Base-by-base conservation (phyloP, 2,113 vertebrate species). In the Tupaia tana region DNA sequence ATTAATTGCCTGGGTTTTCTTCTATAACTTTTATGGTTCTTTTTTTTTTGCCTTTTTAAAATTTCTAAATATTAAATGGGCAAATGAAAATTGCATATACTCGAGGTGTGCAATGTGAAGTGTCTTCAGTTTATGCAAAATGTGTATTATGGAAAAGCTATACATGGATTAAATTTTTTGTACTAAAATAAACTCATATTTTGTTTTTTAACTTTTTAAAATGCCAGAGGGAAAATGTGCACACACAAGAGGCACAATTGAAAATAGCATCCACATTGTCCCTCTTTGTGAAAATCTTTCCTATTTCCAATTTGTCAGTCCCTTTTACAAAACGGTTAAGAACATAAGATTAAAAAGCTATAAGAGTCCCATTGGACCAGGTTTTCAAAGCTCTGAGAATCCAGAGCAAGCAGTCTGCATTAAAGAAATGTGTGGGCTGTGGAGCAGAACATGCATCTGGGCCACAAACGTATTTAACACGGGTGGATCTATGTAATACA, bases 281-380 rank as follows among this genome's bases (percentile, higher is more conserved):
- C 85, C 67, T 69, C 54, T 90, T 84, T 81, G 9, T 58, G 91
- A 96, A 95, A 86, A 43, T 83, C 54, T 86, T 90, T 94, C 87
- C 59, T 24, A 2, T 91, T 89, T 85, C 82, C 79, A 95, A 31
- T 90, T 93, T 91, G 8, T 80, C 89, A 29, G 11, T 74, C 67
- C 79, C 34, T 90, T 96, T 83, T 93, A 63, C 73, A 84, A 97
- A 96, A 81, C 0, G 3, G 54, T 75, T 83, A 11, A 69, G 27
- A 58, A 27, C 66, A 29, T 86, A 66, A 87, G 77, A 93, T 93
- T 95, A 79, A 89, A 94, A 94, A 90, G 27, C 56, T 29, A 0
- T 88, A 66, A 95, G 73, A 88, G 67, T 85, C 86, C 70, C 91
- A 61, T 25, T 24, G 56, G 31, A 77, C 78, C 18, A 20, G 25